Evolutionary conservation across 2,888 invertebrate species (phyloP).

Genomic region (Leptinotarsa tumamoca): DNA sequence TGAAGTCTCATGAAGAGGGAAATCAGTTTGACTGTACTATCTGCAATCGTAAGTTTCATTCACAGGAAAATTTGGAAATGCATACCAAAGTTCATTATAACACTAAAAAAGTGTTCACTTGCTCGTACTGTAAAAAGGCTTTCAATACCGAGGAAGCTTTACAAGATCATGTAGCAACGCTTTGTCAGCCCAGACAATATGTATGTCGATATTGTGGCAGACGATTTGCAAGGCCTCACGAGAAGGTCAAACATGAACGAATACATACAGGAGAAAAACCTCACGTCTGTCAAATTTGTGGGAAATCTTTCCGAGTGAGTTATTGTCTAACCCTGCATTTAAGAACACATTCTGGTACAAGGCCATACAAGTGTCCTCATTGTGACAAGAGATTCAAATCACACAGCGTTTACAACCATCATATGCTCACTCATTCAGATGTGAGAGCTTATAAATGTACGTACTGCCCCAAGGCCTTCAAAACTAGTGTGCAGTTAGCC

Average conservation of each 20-base stretch:
- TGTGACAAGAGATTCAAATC: constrained; percentile 83
- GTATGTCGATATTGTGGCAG: constrained; percentile 80
- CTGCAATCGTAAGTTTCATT: constrained; percentile 80
- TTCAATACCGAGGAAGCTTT: constrained; percentile 59
- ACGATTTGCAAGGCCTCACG: constrained; percentile 80
- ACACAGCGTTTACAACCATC: constrained; percentile 83
- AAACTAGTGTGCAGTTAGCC: constrained; percentile 82
- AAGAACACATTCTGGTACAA: constrained; percentile 82
- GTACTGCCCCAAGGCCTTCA: constrained; percentile 83
- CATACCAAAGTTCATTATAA: constrained; percentile 78
- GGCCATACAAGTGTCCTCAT: constrained; percentile 81
- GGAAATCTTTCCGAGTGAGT: constrained; percentile 83
- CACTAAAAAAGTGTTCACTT: constrained; percentile 67
- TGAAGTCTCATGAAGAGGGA: constrained; percentile 72
- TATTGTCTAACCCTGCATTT: constrained; percentile 84
- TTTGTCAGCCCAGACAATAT: constrained; percentile 69
- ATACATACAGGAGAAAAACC: constrained; percentile 86
- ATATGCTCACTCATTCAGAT: constrained; percentile 79
- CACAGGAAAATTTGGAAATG: constrained; percentile 76
- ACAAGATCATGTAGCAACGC: constrained; percentile 26
- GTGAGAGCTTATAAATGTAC: constrained; percentile 83
- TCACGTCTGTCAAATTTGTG: constrained; percentile 82
- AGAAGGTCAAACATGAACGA: constrained; percentile 87
- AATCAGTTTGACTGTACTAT: constrained; percentile 74
- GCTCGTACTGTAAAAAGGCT: constrained; percentile 64